A percentile compares a stretch with the other conserved stretches of the same genome.
Evolutionary conservation across 2,113 vertebrate species (phyloP).

Genomic region (Chlorocebus sabaeus): DNA sequence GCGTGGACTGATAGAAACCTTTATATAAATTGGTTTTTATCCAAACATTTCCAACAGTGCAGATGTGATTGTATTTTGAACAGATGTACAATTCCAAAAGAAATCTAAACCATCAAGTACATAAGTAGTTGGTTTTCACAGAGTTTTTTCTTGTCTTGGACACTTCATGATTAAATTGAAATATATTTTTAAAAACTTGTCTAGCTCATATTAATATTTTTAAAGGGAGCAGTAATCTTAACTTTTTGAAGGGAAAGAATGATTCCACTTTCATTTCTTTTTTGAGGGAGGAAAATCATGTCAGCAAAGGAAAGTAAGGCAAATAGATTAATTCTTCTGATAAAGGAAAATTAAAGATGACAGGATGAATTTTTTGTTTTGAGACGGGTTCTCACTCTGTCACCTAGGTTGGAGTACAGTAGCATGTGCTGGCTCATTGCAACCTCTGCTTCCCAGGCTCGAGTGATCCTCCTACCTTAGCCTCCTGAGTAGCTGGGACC

Average conservation of each 20-base stretch:
- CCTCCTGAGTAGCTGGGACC: not conserved
- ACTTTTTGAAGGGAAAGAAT: not conserved
- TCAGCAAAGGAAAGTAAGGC: not conserved
- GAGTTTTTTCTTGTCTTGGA: not conserved
- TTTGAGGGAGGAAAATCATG: not conserved
- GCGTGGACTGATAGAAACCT: not conserved
- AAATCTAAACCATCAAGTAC: not conserved
- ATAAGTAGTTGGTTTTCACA: not conserved
- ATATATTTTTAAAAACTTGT: not conserved
- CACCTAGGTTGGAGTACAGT: not conserved
- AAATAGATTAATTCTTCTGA: not conserved
- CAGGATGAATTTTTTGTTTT: not conserved
- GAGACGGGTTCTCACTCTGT: not conserved
- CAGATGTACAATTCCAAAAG: not conserved
- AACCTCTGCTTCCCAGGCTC: too few species aligned
- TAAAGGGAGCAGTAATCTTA: not conserved
- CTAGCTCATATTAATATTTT: not conserved
- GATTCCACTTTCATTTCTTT: not conserved
- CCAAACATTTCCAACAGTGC: not conserved
- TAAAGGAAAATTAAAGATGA: not conserved
- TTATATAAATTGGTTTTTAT: slow-evolving; percentile 6
- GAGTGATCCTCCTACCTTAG: not conserved
- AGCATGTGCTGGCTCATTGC: too few species aligned
- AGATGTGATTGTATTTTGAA: not conserved
- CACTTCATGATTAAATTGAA: not conserved